Conservation (phyloP, 92 coral and sea anemone species). For the Phenganax marumi region DNA sequence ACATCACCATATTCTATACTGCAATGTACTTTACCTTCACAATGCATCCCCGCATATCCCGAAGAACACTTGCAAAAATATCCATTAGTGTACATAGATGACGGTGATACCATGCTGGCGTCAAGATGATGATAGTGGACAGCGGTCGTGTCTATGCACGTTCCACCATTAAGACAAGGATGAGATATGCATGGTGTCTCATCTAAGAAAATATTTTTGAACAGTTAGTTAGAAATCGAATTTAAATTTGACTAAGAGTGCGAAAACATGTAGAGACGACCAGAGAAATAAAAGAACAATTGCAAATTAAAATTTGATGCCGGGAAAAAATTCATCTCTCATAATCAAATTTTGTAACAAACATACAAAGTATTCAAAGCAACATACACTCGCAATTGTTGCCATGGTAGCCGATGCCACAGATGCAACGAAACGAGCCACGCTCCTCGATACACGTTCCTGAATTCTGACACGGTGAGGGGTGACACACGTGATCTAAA, state of each 20-base stretch:
- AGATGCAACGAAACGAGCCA: conserved; percentile 74
- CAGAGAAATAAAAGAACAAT: background rate
- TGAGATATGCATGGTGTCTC: conserved; percentile 88
- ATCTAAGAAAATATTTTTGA: conserved; percentile 52
- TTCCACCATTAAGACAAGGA: conserved; percentile 97
- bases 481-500: conserved; percentile 87
- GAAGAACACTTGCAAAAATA: conserved; percentile 74
- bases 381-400: conserved; percentile 84
- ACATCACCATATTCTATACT: background rate
- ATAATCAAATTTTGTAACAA: background rate
- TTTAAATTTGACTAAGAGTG: background rate
- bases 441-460: conserved; percentile 87
- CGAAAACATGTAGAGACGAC: background rate
- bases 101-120: conserved; percentile 47
- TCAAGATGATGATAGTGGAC: conserved; percentile 54
- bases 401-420: conserved; percentile 90
- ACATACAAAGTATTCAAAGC: background rate
- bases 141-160: conserved; percentile 87
- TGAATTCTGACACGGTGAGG: conserved; percentile 91
- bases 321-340: background rate
- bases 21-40: conserved; percentile 71
- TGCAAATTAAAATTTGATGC: background rate
- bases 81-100: conserved; percentile 41
- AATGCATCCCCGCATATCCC: conserved; percentile 74
- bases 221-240: background rate